Conservation (phyloP, 2,113 vertebrate genomes). For the Psilopogon haemacephalus region DNA sequence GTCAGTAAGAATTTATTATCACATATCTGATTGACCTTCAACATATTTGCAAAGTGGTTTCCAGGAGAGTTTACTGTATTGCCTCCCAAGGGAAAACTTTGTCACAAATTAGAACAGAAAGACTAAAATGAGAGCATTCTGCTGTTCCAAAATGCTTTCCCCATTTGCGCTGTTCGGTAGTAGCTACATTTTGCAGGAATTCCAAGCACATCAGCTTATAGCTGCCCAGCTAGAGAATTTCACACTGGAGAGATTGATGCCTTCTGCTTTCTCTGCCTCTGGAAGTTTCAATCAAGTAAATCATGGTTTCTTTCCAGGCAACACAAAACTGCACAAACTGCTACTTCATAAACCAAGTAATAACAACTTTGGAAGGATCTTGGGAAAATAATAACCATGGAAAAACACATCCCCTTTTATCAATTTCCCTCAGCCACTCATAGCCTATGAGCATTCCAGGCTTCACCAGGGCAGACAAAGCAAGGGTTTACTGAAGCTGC, state of each 20-base stretch:
- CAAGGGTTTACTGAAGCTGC: background rate
- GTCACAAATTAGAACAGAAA: background rate
- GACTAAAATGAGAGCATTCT: background rate
- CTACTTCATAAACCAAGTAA: constrained; percentile 27
- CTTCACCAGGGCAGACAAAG: background rate
- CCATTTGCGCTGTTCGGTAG: background rate
- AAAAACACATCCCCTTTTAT: background rate
- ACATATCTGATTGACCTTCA: background rate
- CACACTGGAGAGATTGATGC: background rate
- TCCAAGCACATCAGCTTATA: background rate
- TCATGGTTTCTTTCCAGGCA: background rate
- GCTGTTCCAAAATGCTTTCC: background rate
- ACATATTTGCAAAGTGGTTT: background rate
- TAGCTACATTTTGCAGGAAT: constrained; percentile 8
- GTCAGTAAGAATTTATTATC: background rate
- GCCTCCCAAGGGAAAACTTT: constrained; percentile 25
- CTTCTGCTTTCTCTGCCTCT: constrained; percentile 17
- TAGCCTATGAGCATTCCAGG: background rate
- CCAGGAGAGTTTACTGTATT: background rate
- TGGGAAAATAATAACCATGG: background rate
- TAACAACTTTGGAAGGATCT: background rate
- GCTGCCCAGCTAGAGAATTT: constrained; percentile 14
- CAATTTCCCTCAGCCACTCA: background rate
- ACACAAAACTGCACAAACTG: constrained; percentile 9
- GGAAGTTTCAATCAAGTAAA: constrained; percentile 9